Evolutionary conservation across 2,113 vertebrate species (phyloP).

Genomic region (Chaetops frenatus): DNA sequence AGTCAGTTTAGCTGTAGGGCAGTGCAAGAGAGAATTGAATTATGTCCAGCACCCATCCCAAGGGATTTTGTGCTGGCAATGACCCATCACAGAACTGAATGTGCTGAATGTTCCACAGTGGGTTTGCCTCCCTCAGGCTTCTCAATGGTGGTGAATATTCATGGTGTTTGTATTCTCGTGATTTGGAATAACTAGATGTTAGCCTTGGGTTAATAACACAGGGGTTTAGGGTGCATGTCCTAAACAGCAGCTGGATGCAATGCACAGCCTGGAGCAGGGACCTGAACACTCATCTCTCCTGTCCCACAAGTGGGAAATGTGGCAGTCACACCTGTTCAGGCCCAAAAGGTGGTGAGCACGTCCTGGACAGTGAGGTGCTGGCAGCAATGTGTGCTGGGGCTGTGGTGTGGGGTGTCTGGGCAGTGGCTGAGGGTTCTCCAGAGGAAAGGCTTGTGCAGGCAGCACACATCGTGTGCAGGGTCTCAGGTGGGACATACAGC

Average conservation of each 20-base stretch:
- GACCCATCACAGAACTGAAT: neutral
- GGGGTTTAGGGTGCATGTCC: neutral
- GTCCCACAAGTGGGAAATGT: neutral
- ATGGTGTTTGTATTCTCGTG: neutral
- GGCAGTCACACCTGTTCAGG: neutral
- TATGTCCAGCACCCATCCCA: accelerated
- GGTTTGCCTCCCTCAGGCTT: neutral
- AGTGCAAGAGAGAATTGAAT: neutral
- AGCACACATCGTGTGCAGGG: accelerated
- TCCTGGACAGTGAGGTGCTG: neutral
- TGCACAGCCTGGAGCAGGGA: neutral
- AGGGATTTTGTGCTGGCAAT: neutral
- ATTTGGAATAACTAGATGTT: neutral
- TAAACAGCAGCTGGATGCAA: neutral
- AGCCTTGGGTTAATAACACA: neutral
- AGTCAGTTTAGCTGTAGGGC: neutral
- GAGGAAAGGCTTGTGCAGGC: accelerated
- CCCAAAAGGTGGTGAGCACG: accelerated
- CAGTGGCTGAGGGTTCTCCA: neutral
- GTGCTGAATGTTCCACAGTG: neutral
- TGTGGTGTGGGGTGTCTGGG: neutral
- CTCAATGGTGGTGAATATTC: neutral
- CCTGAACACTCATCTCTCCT: neutral
- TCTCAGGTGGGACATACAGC: neutral
- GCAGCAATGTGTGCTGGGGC: accelerated